These are phyloP conservation scores for Spea bombifrons DNA, from an alignment of 2,113 vertebrate genomes.

Conservation along the genomic window DNA sequence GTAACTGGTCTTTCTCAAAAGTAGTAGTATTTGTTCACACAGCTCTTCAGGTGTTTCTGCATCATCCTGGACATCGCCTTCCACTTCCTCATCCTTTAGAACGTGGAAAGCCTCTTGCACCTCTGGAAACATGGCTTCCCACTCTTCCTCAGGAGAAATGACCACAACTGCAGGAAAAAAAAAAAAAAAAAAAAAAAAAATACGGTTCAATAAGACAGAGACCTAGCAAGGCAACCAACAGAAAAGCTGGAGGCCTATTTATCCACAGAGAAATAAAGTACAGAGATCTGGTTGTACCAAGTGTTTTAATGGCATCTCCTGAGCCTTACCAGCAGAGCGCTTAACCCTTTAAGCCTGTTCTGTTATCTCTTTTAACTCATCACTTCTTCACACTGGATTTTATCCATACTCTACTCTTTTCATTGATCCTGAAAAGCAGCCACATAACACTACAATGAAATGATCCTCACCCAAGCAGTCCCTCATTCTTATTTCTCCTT, in stretches of 20 bases:
- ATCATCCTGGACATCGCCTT: conserved; percentile 51
- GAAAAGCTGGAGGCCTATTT: not conserved
- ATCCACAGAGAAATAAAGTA: not conserved
- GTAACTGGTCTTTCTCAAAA: conserved; percentile 84
- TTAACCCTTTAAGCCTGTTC: too few species aligned
- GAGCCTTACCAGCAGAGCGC: too few species aligned
- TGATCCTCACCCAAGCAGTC: too few species aligned
- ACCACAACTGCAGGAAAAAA: conserved; percentile 5
- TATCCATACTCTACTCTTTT: too few species aligned
- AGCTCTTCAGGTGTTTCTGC: conserved; percentile 64
- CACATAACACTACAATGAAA: too few species aligned
- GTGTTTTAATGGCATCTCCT: too few species aligned
- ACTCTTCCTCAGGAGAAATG: conserved; percentile 80
- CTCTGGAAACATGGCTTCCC: conserved; percentile 92
- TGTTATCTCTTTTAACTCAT: too few species aligned
- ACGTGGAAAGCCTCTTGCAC: conserved; percentile 67
- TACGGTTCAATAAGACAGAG: not conserved
- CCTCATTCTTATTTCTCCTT: too few species aligned
- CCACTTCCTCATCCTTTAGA: conserved; percentile 63
- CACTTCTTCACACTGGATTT: too few species aligned
- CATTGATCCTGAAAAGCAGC: too few species aligned
- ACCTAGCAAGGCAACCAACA: not conserved
- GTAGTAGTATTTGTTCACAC: conserved; percentile 66
- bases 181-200: not conserved
- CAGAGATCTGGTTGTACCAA: too few species aligned